Base-by-base conservation (phyloP, 1,140 invertebrate species). In the honey bee (Apis mellifera) region DNA sequence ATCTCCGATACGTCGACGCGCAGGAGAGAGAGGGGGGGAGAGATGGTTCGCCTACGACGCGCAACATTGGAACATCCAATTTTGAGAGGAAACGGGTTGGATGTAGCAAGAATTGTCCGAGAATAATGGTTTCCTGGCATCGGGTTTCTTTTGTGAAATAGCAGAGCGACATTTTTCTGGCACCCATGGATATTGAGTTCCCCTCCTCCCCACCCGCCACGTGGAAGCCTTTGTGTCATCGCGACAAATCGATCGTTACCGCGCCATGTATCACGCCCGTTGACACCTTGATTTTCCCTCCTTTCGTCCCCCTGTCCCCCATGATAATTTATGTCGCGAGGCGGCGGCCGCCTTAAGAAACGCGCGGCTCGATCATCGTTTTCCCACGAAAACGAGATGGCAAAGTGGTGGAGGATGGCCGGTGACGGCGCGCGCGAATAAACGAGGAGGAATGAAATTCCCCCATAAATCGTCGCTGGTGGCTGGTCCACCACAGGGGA, bases 71-170 rank as follows among this genome's bases (percentile, higher is more conserved):
- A 69, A 82, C 81, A 82, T 82, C 81, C 81, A 82, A 82, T 82
- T 82, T 82, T 59, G 75, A 78, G 66, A 70, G 59, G 81, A 82
- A 78, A 52, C 74, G 57, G 54, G 75, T 78, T 42, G 64, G 83
- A 84, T 50, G 59, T 80, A 83, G 76, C 68, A 72, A 66, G 82
- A 66, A 83, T 83, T 83, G 77, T 82, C 70, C 83, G 75, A 87
- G 69, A 78, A 68, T 73, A 81, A 82, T 79, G 60, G 78, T 81
- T 84, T 75, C 83, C 83, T 78, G 65, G 57, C 78, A 70, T 78
- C 86, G 57, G 71, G 82, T 87, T 85, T 84, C 79, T 84, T 85
- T 83, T 76, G 71, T 82, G 79, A 87, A 87, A 85, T 82, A 66
- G 65, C 76, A 66, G 64, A 85, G 78, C 79, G 86, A 87, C 83